Evolutionary conservation across 2,888 invertebrate genomes (phyloP).

Genomic region (Boloria euphrosyne): DNA sequence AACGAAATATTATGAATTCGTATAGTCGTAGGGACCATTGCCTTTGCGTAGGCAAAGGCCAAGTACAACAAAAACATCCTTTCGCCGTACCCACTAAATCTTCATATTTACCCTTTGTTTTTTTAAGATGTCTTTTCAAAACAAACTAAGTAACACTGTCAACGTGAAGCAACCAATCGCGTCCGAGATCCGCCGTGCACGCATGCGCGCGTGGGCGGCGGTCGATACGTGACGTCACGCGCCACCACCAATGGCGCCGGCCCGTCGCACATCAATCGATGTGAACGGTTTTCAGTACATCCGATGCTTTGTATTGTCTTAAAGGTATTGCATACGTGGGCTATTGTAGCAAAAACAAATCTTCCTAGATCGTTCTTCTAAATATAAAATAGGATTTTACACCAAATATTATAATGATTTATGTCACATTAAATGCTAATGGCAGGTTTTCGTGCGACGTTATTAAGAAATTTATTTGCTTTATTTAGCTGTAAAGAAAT

Average conservation of each 20-base stretch:
- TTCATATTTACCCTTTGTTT: conserved; percentile 36
- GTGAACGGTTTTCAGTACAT: conserved; percentile 56
- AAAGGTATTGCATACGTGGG: conserved; percentile 12
- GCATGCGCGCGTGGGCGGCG: conserved; percentile 77
- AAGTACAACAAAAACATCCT: neutral
- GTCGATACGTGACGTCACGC: conserved; percentile 77
- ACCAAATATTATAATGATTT: too few relatives aligned
- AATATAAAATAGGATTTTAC: neutral
- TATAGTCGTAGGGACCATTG: too few relatives aligned
- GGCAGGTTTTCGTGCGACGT: too few relatives aligned
- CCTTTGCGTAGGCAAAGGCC: too few relatives aligned
- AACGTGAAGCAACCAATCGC: conserved; percentile 60
- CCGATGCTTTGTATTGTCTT: conserved; percentile 32
- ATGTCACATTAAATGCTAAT: too few relatives aligned
- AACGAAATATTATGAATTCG: too few relatives aligned
- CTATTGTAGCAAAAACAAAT: neutral
- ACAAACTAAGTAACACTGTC: conserved; percentile 51
- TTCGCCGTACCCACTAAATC: conserved; percentile 16
- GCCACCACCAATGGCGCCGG: conserved; percentile 71
- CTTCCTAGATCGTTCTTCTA: neutral
- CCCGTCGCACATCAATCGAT: conserved; percentile 73
- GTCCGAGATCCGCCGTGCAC: conserved; percentile 49
- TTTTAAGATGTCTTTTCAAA: conserved; percentile 41
- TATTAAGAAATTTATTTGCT: too few relatives aligned
- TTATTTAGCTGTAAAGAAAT: too few relatives aligned